Evolutionary conservation across 2,113 vertebrate species (phyloP), one percentile per base, ranked within the genome.

Genomic region (Cephalopterus ornatus): DNA sequence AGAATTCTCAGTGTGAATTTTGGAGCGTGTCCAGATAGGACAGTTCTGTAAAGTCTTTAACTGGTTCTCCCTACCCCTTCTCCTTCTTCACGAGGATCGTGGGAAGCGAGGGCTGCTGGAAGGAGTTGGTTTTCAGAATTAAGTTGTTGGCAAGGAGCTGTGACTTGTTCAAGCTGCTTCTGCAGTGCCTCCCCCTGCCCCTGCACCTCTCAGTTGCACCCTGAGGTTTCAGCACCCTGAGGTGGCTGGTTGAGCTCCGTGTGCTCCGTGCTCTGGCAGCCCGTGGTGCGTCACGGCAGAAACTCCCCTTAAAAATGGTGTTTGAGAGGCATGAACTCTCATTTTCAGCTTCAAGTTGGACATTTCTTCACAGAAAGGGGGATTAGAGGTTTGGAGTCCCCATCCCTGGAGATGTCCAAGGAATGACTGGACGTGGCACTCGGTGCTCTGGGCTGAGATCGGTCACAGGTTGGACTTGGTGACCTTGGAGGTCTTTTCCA

Each of bases 371-470:
- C 30, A 2, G 2, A 7, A 53, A 11, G 21, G 11, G 17, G 21
- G 44, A 1, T 24, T 33, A 56, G 17, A 11, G 9, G 0, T 11
- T 19, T n/a, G 70, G 53, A 61, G 46, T 67, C 1, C 15, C 68
- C 70, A 61, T 37, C 39, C 46, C 46, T 75, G 46, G 16, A 82
- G 37, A 12, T 59, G 32, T 15, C 18, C 76, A 22, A 6, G 42
- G 44, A 42, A 37, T 17, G 1, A 3, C 41, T n/a, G 47, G 20
- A 35, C 20, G 49, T 65, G 68, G 12, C 52, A 27, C 76, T 66
- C 61, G 28, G 68, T 20, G 37, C 50, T 47, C 46, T 11, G 46
- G 21, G 10, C 46, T 52, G 26, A 12, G 23, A 49, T 49, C 46
- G 10, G 21, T 47, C 47, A 49, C 49, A 27, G 17, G 28, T 32